Percentiles rank a stretch among this genome's conserved stretches.
Evolutionary conservation across 2,797 vertebrate genomes (phyloP).

Genomic region (Anomalospiza imberbis): DNA sequence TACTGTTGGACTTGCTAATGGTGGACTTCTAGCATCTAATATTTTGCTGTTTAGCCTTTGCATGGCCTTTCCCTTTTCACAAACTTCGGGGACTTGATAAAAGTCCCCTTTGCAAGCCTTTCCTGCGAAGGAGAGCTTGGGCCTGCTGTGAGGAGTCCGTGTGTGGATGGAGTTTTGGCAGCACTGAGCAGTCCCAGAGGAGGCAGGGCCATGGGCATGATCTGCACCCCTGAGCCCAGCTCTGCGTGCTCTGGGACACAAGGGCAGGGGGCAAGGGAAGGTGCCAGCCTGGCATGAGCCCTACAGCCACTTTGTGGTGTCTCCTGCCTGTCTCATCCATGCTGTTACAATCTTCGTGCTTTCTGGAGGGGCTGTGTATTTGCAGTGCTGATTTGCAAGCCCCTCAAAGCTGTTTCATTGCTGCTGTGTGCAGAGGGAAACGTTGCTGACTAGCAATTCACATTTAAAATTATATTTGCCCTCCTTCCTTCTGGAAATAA

Average conservation of each 20-base stretch:
- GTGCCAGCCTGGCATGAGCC: background rate
- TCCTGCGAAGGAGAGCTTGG: background rate
- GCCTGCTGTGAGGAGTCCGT: background rate
- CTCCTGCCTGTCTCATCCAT: background rate
- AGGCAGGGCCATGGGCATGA: background rate
- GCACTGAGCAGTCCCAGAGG: background rate
- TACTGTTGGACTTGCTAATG: background rate
- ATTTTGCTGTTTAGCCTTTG: background rate
- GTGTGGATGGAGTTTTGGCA: background rate
- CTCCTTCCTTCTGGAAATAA: background rate
- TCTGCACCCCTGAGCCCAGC: background rate
- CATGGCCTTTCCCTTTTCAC: background rate
- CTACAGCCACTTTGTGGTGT: background rate
- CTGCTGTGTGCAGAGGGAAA: background rate
- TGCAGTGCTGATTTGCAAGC: background rate
- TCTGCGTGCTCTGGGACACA: background rate
- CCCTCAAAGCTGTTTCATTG: background rate
- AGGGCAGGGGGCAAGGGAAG: background rate
- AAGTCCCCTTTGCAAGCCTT: background rate
- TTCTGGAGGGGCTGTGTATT: background rate
- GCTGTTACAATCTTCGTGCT: background rate
- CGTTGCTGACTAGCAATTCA: fast-evolving
- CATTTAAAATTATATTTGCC: background rate
- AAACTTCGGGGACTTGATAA: background rate
- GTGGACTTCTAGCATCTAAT: background rate